phyloP scores from a whole-genome alignment of 1,140 invertebrate genomes.

The Drosophila quadrilineata region DNA sequence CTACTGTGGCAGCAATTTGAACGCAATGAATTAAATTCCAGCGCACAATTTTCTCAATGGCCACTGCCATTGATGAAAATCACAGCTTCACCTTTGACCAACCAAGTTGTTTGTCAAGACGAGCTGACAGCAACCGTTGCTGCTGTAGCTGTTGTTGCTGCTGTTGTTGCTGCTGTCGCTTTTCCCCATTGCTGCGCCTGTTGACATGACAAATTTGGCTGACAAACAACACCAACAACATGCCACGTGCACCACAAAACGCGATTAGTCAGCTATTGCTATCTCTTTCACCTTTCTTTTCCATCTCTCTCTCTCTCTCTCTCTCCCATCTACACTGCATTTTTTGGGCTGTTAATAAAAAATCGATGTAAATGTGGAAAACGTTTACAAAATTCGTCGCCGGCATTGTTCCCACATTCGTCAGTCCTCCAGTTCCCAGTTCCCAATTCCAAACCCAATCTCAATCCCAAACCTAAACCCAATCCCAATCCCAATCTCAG shows the following conservation, averaged over 20 bases:
- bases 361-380: too few relatives aligned
- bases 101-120: conserved; percentile 64
- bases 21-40: conserved; percentile 74
- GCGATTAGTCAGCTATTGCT: background rate
- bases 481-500: too few relatives aligned
- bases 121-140: conserved; percentile 42
- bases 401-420: conserved; percentile 61
- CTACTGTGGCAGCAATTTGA: conserved; percentile 58
- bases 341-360: background rate
- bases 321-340: too few relatives aligned
- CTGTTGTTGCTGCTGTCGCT: conserved; percentile 3
- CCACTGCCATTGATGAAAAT: conserved; percentile 65
- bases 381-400: conserved; percentile 45
- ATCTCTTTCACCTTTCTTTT: background rate
- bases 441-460: too few relatives aligned
- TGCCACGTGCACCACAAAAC: conserved; percentile 40
- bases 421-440: too few relatives aligned
- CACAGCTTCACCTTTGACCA: conserved; percentile 59
- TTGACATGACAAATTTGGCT: conserved; percentile 64
- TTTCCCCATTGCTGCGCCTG: conserved; percentile 2
- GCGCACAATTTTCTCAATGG: conserved; percentile 61
- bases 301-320: background rate
- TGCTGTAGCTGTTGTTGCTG: conserved; percentile 13
- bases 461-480: too few relatives aligned
- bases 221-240: conserved; percentile 7